Evolutionary conservation across 1,140 invertebrate species (phyloP).

Genomic region (Pseudomyrmex flavicornis): DNA sequence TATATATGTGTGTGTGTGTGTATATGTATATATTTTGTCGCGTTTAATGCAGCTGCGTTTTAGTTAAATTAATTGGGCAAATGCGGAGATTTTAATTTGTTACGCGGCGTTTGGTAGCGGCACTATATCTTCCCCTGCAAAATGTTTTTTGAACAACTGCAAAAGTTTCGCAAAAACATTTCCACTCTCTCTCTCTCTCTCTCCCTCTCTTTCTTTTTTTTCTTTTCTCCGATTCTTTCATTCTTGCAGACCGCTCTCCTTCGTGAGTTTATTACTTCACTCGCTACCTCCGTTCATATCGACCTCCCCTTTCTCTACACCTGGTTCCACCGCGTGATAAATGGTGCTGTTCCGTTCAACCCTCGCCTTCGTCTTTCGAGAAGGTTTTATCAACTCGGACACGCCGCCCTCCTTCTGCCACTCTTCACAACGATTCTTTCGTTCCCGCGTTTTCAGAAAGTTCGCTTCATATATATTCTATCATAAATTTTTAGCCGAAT

Average conservation of each 20-base stretch:
- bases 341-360: slow-evolving; percentile 78
- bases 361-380: slow-evolving; percentile 71
- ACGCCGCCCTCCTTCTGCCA: slow-evolving; percentile 61
- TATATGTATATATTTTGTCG: not conserved
- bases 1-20: too few species aligned
- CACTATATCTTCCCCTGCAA: not conserved
- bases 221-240: slow-evolving; percentile 53
- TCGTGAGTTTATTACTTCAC: slow-evolving; percentile 71
- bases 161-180: slow-evolving; percentile 48
- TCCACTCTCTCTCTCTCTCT: slow-evolving; percentile 55
- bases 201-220: not conserved
- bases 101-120: not conserved
- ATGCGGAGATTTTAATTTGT: not conserved
- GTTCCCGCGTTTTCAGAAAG: slow-evolving; percentile 35
- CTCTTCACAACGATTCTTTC: slow-evolving; percentile 47
- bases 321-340: slow-evolving; percentile 78
- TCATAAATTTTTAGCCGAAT: not conserved
- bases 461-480: slow-evolving; percentile 7
- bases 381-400: slow-evolving; percentile 80
- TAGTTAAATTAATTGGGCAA: not conserved
- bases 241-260: slow-evolving; percentile 60
- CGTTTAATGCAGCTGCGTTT: not conserved
- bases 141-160: slow-evolving; percentile 51
- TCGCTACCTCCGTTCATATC: slow-evolving; percentile 57
- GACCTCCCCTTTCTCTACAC: slow-evolving; percentile 68